A percentile compares a stretch with the other conserved stretches of the same genome.
Evolutionary conservation across 2,888 invertebrate species (phyloP).

Genomic region (Drosophila dives): DNA sequence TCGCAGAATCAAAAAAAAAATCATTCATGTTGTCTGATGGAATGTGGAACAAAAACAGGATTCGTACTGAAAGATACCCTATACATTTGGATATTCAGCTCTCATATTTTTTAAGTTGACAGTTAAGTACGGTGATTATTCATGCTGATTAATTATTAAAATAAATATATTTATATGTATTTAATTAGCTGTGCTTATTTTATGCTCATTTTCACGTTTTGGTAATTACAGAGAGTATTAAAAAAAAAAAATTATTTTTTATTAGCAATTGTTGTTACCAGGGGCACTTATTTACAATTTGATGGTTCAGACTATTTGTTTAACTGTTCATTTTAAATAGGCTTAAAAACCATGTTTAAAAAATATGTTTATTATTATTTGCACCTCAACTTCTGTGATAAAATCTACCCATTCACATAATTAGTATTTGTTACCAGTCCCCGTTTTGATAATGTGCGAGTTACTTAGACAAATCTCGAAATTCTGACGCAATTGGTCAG

Average conservation of each 20-base stretch:
- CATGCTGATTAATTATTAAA: background rate
- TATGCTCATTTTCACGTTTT: background rate
- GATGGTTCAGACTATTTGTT: constrained; percentile 37
- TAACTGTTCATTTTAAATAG: constrained; percentile 11
- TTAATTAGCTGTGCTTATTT: background rate
- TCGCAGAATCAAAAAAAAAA: constrained; percentile 18
- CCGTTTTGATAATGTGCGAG: background rate
- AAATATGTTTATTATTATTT: background rate
- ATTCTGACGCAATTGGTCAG: constrained; percentile 23
- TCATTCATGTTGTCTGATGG: constrained; percentile 22
- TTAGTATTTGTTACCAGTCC: background rate
- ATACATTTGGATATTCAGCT: background rate
- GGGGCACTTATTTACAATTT: constrained; percentile 12
- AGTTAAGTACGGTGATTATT: background rate
- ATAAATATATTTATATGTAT: background rate
- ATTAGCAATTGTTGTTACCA: constrained; percentile 41
- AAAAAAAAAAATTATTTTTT: constrained; percentile 36
- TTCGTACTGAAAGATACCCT: background rate
- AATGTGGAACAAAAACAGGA: background rate
- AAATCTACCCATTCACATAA: constrained; percentile 1
- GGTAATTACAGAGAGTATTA: constrained; percentile 16
- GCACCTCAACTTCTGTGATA: background rate
- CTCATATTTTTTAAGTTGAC: background rate
- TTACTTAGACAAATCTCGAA: background rate
- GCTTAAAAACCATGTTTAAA: background rate